Evolutionary conservation across 1,140 invertebrate genomes (phyloP), one percentile per base, ranked within the genome.

Genomic region (Littorina saxatilis): DNA sequence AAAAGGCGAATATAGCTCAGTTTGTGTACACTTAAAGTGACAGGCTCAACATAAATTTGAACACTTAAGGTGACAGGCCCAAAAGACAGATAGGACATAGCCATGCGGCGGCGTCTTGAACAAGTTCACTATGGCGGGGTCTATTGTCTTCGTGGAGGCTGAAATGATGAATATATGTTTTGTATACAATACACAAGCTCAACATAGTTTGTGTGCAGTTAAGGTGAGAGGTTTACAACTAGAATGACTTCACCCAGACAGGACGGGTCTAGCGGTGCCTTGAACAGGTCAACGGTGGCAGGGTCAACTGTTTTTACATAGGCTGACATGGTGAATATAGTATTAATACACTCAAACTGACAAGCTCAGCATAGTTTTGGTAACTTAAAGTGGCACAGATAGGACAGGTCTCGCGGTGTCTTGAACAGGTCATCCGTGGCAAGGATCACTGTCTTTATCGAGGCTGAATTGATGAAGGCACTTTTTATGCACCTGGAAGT

Each of bases 101-200:
- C 76, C n/a, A n/a, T n/a, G n/a, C 55, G 66, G 76, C 0, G 76
- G 76, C 4, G 76, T 78, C 9, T 27, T 27, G 58, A 78, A 78
- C 35, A 78, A 37, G 37, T 78, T 63, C 15, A 78, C 35, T 37
- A 63, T 37, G n/a, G 40, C 35, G 4, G 39, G 23, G 0, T 2
- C 20, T 20, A 63, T 37, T 1, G 17, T 78, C 37, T 63, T 23
- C 76, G 29, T 13, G 1, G 32, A 35, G 35, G 52, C 76, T 78
- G 76, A 17, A 27, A 63, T n/a, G 5, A 39, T 3, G 29, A 66
- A 50, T n/a, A n/a, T n/a, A n/a, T n/a, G n/a, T n/a, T n/a, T n/a
- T n/a, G n/a, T n/a, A n/a, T n/a, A n/a, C n/a, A n/a, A n/a, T n/a
- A n/a, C n/a, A n/a, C n/a, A n/a, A n/a, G n/a, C n/a, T n/a, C n/a